Evolutionary conservation across 2,113 vertebrate genomes (phyloP), one percentile per base, ranked within the genome.

Genomic region (Pyxicephalus adspersus): DNA sequence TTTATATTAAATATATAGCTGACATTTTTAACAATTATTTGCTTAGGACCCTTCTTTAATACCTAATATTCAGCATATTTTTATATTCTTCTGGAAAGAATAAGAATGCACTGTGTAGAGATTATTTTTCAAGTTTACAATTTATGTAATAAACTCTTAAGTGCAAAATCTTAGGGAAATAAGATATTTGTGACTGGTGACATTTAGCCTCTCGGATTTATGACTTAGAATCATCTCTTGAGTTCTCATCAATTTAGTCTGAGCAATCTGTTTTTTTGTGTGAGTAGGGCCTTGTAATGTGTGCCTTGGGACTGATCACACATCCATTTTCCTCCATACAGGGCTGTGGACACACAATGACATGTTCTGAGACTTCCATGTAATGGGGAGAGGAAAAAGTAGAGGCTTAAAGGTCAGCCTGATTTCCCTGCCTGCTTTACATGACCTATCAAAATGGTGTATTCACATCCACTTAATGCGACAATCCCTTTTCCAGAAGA

Each of bases 231-330:
- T 16, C 19, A 31, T 67, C 22, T 67, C 20, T 18, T 16, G 29
- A 70, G 64, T 51, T 50, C 34, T 50, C n/a, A 23, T 64, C 20
- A 26, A 72, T 45, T 15, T 70, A 31, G n/a, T 55, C 64, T 72
- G 66, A 52, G 54, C 29, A 29, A 71, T 23, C 26, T 50, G 23
- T 29, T 71, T 78, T 60, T 71, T 38, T 72, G 38, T 72, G 57
- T 57, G 15, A 23, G 34, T 19, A 23, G 66, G 29, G 78, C 20
- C 23, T 31, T 2, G 25, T 80, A 50, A 72, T 80, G 57, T 51
- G 38, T 54, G 78, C 67, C 78, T 72, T 72, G 67, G 66, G 78
- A 64, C 22, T 61, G 34, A 22, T 52, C 66, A 18, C 34, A 26
- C 23, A 55, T 80, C 34, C 57, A 31, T 28, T 52, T 16, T 28